A percentile compares a stretch with the other conserved stretches of the same genome.
Evolutionary conservation across 2,888 invertebrate species (phyloP).

Genomic region (Parnassius glacialis): DNA sequence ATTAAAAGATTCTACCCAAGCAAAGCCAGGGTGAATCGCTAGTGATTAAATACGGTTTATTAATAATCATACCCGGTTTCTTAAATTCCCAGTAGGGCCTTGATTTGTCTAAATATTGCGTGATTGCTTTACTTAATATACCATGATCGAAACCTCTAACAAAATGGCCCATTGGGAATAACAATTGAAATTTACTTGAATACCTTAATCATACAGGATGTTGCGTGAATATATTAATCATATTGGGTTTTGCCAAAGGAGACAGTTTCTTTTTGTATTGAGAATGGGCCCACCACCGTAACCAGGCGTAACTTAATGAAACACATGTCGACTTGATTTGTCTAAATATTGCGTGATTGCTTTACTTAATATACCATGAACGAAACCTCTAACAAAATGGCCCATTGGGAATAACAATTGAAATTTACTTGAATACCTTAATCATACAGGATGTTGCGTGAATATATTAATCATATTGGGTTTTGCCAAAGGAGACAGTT

Average conservation of each 20-base stretch:
- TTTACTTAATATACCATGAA: constrained; percentile 29
- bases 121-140: constrained; percentile 36
- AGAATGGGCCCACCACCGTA: too few relatives aligned
- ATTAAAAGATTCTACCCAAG: too few relatives aligned
- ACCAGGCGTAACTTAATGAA: too few relatives aligned
- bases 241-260: constrained; percentile 1
- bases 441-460: constrained; percentile 18
- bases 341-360: constrained; percentile 44
- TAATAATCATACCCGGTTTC: background rate
- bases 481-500: too few relatives aligned
- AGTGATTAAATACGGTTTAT: too few relatives aligned
- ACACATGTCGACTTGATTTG: too few relatives aligned
- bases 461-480: background rate
- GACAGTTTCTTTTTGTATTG: too few relatives aligned
- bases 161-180: constrained; percentile 7
- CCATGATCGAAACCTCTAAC: background rate
- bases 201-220: constrained; percentile 14
- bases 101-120: constrained; percentile 40
- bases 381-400: background rate
- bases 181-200: constrained; percentile 13
- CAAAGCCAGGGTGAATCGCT: too few relatives aligned
- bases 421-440: constrained; percentile 7
- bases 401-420: constrained; percentile 15
- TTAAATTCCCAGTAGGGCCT: background rate
- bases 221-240: background rate